Percentiles rank a stretch among this genome's conserved stretches.
Conservation (phyloP, 92 coral and sea anemone genomes). For the Galaxea fascicularis region DNA sequence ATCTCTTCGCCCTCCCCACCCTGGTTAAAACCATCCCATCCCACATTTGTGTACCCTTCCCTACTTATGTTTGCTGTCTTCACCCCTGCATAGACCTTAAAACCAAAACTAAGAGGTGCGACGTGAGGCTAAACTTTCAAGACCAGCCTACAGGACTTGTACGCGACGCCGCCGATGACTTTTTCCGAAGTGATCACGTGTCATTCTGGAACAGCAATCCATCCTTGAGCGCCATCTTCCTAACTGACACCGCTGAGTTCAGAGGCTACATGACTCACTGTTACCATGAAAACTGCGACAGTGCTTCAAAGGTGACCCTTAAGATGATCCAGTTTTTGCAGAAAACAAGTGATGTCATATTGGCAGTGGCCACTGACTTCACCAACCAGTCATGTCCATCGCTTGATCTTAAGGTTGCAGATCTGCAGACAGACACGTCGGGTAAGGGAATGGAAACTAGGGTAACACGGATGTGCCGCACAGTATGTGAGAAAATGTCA, state of each 20-base stretch:
- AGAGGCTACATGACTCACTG: constrained; percentile 69
- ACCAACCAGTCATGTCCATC: constrained; percentile 30
- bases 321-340: constrained; percentile 61
- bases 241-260: constrained; percentile 73
- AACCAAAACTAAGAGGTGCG: constrained; percentile 1
- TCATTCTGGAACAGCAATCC: constrained; percentile 59
- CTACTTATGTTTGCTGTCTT: neutral
- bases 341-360: constrained; percentile 63
- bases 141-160: constrained; percentile 27
- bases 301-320: constrained; percentile 36
- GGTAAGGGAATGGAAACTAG: neutral
- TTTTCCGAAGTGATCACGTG: constrained; percentile 73
- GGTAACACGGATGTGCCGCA: no score
- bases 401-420: neutral
- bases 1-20: no score
- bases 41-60: no score
- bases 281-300: constrained; percentile 73
- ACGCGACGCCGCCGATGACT: neutral
- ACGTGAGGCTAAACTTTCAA: constrained; percentile 40
- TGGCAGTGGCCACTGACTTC: constrained; percentile 49
- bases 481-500: no score
- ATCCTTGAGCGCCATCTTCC: constrained; percentile 68
- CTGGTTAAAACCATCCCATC: no score
- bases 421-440: no score
- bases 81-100: neutral